Evolutionary conservation across 2,888 invertebrate genomes (phyloP).

Genomic region (Schizotus pectinicornis): DNA sequence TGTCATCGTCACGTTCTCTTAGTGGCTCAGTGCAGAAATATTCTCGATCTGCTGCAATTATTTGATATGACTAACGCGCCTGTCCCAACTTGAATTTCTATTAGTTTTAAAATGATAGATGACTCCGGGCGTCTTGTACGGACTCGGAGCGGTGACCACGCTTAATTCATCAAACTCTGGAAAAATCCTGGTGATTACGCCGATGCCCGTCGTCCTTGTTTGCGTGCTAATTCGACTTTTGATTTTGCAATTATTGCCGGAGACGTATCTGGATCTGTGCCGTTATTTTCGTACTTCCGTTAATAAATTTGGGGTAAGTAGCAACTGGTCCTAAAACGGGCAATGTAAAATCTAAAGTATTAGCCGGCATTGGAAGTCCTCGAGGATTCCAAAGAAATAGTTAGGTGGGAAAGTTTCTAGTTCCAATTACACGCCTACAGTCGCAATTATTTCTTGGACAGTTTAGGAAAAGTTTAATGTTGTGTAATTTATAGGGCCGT

Average conservation of each 20-base stretch:
- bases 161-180: slow-evolving; percentile 21
- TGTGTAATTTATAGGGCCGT: slow-evolving; percentile 53
- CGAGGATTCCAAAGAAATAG: slow-evolving; percentile 22
- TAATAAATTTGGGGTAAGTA: slow-evolving; percentile 13
- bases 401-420: slow-evolving; percentile 29
- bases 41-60: neutral
- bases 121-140: slow-evolving; percentile 5
- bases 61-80: neutral
- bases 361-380: slow-evolving; percentile 12
- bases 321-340: slow-evolving; percentile 10
- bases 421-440: slow-evolving; percentile 55
- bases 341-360: slow-evolving; percentile 25
- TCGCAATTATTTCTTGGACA: slow-evolving; percentile 57
- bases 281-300: slow-evolving; percentile 10
- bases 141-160: slow-evolving; percentile 11
- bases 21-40: neutral
- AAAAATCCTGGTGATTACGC: neutral
- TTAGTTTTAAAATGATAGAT: slow-evolving; percentile 27
- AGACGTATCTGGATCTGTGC: slow-evolving; percentile 14
- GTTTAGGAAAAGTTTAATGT: slow-evolving; percentile 55
- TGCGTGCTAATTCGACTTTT: neutral
- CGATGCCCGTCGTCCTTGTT: neutral
- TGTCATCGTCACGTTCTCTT: too few species aligned
- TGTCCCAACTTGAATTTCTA: slow-evolving; percentile 5
- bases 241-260: neutral